A percentile compares a stretch with the other conserved stretches of the same genome.
phyloP scores from a whole-genome alignment of 2,888 invertebrate species.

The Copidosoma aretas region DNA sequence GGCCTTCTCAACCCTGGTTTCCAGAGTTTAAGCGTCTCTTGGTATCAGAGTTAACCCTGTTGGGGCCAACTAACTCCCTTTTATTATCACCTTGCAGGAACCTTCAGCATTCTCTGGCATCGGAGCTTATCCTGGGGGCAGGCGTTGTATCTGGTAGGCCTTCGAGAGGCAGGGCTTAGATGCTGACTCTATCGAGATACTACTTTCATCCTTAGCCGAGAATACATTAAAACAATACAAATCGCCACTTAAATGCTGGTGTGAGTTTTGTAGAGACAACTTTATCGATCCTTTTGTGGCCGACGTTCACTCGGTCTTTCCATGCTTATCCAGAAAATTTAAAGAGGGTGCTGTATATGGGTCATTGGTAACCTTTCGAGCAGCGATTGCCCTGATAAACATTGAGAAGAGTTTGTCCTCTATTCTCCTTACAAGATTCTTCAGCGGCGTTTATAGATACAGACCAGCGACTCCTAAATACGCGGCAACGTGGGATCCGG shows the following conservation, averaged over 20 bases:
- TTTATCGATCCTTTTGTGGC: background rate
- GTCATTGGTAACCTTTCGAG: background rate
- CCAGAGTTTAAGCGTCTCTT: background rate
- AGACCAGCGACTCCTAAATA: background rate
- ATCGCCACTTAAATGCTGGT: background rate
- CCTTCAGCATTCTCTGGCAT: background rate
- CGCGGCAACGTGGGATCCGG: background rate
- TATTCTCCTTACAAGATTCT: background rate
- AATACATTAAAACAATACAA: background rate
- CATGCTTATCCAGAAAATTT: background rate
- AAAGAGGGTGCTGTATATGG: background rate
- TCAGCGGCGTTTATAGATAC: background rate
- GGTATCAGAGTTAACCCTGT: background rate
- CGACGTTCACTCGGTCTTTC: background rate
- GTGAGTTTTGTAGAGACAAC: background rate
- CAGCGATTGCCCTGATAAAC: background rate
- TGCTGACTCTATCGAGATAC: background rate
- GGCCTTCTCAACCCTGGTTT: constrained; percentile 36
- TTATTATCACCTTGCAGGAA: constrained; percentile 1
- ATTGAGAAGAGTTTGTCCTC: background rate
- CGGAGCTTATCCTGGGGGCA: background rate
- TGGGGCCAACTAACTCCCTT: background rate
- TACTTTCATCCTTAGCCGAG: background rate
- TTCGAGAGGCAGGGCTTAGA: background rate
- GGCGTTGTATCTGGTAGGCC: background rate